Evolutionary conservation across 1,140 invertebrate genomes (phyloP).

Genomic region (Anoplolepis gracilipes): DNA sequence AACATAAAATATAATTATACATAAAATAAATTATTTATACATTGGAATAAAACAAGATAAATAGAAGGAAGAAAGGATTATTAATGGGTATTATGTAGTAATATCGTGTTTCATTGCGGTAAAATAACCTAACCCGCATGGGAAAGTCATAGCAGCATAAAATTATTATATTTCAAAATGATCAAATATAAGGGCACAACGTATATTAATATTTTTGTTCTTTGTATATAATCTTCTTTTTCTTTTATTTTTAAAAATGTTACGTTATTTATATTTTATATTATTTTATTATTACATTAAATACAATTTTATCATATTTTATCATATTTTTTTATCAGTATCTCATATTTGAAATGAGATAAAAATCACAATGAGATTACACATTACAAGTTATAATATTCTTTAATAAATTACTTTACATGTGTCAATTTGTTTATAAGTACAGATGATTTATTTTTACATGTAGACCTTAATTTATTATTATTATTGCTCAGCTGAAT

Average conservation of each 20-base stretch:
- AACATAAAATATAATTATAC: not conserved
- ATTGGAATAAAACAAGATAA: too few species aligned
- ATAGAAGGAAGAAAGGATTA: not conserved
- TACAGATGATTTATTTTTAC: not conserved
- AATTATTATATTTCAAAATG: slow-evolving; percentile 57
- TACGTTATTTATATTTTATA: not conserved
- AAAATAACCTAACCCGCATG: slow-evolving; percentile 82
- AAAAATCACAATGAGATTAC: too few species aligned
- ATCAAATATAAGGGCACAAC: slow-evolving; percentile 45
- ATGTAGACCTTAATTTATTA: not conserved
- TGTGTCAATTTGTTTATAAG: not conserved
- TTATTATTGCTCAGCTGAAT: not conserved
- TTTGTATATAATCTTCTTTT: not conserved
- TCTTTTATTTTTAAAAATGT: slow-evolving; percentile 2
- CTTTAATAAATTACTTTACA: not conserved
- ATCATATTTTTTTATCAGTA: not conserved
- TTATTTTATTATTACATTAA: not conserved
- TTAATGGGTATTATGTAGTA: slow-evolving; percentile 64
- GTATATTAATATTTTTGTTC: slow-evolving; percentile 4
- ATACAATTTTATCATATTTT: slow-evolving; percentile 2
- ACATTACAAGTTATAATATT: not conserved
- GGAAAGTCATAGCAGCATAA: slow-evolving; percentile 71
- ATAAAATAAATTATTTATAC: too few species aligned
- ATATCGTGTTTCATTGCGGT: slow-evolving; percentile 62
- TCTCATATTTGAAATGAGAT: too few species aligned